These are phyloP conservation scores for Sebastes fasciatus DNA, from an alignment of 2,113 vertebrate species.

Conservation along the genomic window DNA sequence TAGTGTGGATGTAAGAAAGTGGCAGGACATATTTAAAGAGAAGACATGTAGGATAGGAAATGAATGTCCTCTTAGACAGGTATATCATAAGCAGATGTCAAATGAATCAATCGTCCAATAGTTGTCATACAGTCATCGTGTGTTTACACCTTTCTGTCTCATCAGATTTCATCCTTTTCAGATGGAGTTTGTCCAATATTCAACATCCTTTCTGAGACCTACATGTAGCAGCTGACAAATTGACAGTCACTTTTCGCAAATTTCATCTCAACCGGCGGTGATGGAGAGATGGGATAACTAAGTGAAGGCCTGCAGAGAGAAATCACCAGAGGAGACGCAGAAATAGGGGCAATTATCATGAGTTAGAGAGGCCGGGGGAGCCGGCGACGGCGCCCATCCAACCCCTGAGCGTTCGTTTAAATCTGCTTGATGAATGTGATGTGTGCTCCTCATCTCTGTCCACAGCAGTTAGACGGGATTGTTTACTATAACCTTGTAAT, in stretches of 20 bases:
- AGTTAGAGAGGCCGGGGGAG: conserved; percentile 67
- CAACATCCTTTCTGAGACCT: conserved; percentile 19
- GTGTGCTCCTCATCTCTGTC: conserved; percentile 54
- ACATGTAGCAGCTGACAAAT: conserved; percentile 34
- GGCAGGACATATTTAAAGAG: not conserved
- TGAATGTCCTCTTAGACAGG: not conserved
- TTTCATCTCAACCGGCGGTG: conserved; percentile 51
- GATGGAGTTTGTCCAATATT: conserved; percentile 6
- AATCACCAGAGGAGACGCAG: conserved; percentile 59
- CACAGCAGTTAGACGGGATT: conserved; percentile 82
- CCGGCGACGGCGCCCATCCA: conserved; percentile 57
- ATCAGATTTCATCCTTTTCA: conserved; percentile 30
- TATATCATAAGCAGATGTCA: conserved; percentile 26
- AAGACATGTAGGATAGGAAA: conserved; percentile 6
- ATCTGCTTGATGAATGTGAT: conserved; percentile 87
- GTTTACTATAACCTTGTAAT: conserved; percentile 90
- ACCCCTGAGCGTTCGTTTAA: conserved; percentile 78
- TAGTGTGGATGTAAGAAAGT: too few relatives aligned
- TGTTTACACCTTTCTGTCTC: conserved; percentile 37
- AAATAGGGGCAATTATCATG: conserved; percentile 73
- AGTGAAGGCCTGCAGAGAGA: conserved; percentile 56
- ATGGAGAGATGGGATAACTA: conserved; percentile 64
- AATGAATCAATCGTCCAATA: conserved; percentile 35
- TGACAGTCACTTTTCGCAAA: conserved; percentile 50
- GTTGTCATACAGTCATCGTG: conserved; percentile 12